Evolutionary conservation across 2,888 invertebrate genomes (phyloP).

Genomic region (Tupiocoris notatus): DNA sequence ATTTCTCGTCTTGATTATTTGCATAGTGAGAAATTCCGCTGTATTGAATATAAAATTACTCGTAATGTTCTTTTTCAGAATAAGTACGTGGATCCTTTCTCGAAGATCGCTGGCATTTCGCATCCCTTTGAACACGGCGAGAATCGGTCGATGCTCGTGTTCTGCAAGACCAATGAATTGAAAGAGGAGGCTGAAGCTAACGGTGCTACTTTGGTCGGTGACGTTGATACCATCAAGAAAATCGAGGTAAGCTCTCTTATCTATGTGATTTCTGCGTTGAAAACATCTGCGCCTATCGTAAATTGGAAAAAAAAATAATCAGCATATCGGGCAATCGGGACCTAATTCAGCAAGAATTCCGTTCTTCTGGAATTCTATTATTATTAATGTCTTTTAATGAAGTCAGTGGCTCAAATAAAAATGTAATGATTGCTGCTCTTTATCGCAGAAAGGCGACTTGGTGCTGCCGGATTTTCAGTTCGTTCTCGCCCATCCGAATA

Average conservation of each 20-base stretch:
- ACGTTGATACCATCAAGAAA: slow-evolving; percentile 70
- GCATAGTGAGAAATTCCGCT: too few relatives aligned
- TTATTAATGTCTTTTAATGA: too few relatives aligned
- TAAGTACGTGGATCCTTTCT: slow-evolving; percentile 68
- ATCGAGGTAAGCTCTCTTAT: slow-evolving; percentile 67
- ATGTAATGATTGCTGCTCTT: too few relatives aligned
- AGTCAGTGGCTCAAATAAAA: too few relatives aligned
- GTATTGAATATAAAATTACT: too few relatives aligned
- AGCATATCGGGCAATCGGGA: too few relatives aligned
- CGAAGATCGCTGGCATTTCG: slow-evolving; percentile 65
- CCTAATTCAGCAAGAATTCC: too few relatives aligned
- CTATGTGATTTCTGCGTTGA: too few relatives aligned
- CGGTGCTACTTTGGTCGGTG: slow-evolving; percentile 73
- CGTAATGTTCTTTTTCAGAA: slow-evolving; percentile 56
- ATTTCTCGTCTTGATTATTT: too few relatives aligned
- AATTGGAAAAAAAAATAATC: too few relatives aligned
- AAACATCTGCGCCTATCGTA: too few relatives aligned
- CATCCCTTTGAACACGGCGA: slow-evolving; percentile 69
- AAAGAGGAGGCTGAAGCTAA: slow-evolving; percentile 63
- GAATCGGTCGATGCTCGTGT: slow-evolving; percentile 68
- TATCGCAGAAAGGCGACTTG: slow-evolving; percentile 69
- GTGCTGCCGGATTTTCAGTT: slow-evolving; percentile 69
- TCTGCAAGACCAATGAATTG: slow-evolving; percentile 67
- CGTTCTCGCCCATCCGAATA: slow-evolving; percentile 75
- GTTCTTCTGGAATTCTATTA: too few relatives aligned